Percentiles rank a stretch among this genome's conserved stretches.
These are phyloP conservation scores for Myripristis murdjan DNA, from an alignment of 2,797 vertebrate species.

Conservation along the genomic window DNA sequence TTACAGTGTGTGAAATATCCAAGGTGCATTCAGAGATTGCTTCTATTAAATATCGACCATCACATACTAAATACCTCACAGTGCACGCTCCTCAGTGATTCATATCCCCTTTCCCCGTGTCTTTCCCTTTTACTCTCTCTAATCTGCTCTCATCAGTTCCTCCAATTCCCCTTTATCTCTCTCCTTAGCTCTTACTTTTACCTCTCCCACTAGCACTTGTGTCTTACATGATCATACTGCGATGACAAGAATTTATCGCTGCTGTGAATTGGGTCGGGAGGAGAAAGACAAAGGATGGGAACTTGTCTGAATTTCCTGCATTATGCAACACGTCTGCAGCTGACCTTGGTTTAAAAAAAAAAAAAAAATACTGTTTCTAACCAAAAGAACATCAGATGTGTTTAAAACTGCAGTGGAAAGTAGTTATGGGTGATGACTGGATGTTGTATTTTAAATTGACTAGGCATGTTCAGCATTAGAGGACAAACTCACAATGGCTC, in stretches of 20 bases:
- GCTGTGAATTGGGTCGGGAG: not conserved
- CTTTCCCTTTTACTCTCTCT: conserved; percentile 11
- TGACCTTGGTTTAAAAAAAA: not conserved
- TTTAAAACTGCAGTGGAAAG: conserved; percentile 19
- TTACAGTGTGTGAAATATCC: not conserved
- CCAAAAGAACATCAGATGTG: not conserved
- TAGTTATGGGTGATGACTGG: no score
- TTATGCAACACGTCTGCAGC: conserved; percentile 5
- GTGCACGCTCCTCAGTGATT: not conserved
- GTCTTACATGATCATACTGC: conserved; percentile 7
- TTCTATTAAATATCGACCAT: not conserved
- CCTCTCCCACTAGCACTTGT: conserved; percentile 1
- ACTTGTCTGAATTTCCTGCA: conserved; percentile 3
- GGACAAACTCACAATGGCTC: not conserved
- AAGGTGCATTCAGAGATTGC: not conserved
- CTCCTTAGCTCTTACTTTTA: conserved; percentile 11
- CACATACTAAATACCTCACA: not conserved
- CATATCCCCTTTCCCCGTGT: not conserved
- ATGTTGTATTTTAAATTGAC: not conserved
- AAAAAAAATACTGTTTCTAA: not conserved
- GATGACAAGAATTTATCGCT: not conserved
- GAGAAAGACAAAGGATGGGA: not conserved
- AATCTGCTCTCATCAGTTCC: conserved; percentile 36
- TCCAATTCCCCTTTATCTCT: conserved; percentile 27
- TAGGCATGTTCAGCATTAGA: not conserved